Evolutionary conservation across 2,113 vertebrate genomes (phyloP).

Genomic region (Morone chrysops): DNA sequence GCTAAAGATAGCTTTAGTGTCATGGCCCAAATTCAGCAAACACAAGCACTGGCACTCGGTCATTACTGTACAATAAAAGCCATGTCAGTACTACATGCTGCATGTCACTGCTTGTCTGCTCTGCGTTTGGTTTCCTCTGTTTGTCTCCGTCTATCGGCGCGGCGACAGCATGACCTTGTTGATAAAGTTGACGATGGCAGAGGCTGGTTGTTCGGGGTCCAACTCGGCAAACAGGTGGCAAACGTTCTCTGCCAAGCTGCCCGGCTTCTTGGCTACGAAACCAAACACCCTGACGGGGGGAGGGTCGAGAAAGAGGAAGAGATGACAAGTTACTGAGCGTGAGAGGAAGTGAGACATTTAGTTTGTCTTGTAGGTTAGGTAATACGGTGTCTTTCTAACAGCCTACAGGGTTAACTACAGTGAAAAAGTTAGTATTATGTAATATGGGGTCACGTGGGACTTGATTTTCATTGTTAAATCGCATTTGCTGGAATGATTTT

Average conservation of each 20-base stretch:
- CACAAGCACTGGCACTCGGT: background rate
- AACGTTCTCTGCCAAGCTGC: conserved; percentile 90
- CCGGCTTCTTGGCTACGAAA: conserved; percentile 93
- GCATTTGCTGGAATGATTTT: conserved; percentile 31
- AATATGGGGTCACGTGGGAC: background rate
- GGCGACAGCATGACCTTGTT: conserved; percentile 93
- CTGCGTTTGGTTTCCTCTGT: background rate
- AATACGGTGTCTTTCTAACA: background rate
- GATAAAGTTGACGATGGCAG: conserved; percentile 93
- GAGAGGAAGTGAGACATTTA: background rate
- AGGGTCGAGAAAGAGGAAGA: background rate
- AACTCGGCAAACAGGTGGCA: conserved; percentile 95
- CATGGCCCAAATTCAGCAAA: background rate
- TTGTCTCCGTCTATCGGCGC: conserved; percentile 74
- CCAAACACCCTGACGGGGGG: conserved; percentile 88
- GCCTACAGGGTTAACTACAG: background rate
- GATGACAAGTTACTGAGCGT: background rate
- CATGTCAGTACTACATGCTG: background rate
- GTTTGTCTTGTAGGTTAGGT: background rate
- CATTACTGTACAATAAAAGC: background rate
- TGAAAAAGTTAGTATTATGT: conserved; percentile 11
- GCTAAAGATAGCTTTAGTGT: background rate
- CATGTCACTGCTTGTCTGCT: background rate
- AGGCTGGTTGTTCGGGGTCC: conserved; percentile 92
- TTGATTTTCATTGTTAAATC: conserved; percentile 35